phyloP scores from a whole-genome alignment of 2,888 invertebrate species.

The Sarcophaga rosellei region DNA sequence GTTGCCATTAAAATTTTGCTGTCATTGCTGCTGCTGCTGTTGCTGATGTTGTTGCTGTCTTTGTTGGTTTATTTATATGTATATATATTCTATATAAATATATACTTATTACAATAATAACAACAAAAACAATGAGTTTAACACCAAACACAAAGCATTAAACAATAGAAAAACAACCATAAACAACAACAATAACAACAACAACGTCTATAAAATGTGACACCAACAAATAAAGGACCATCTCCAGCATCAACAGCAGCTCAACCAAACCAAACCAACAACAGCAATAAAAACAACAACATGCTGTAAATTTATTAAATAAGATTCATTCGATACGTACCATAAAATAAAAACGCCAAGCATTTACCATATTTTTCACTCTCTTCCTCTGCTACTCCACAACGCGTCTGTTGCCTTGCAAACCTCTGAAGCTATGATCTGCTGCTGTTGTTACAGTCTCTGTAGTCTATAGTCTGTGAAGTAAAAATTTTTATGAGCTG shows the following conservation, averaged over 20 bases:
- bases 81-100: background rate
- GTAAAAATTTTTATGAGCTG: slow-evolving; percentile 27
- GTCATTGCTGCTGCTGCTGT: background rate
- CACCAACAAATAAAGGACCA: slow-evolving; percentile 2
- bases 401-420: background rate
- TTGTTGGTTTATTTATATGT: slow-evolving; percentile 33
- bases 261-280: background rate
- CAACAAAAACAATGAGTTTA: slow-evolving; percentile 30
- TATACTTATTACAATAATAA: slow-evolving; percentile 36
- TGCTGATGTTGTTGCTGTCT: slow-evolving; percentile 9
- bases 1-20: background rate
- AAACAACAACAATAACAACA: slow-evolving; percentile 4
- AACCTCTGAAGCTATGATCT: background rate
- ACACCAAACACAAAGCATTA: background rate
- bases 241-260: background rate
- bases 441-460: slow-evolving; percentile 9
- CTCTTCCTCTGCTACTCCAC: background rate
- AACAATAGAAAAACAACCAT: slow-evolving; percentile 4
- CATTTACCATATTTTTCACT: slow-evolving; percentile 9
- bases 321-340: slow-evolving; percentile 8
- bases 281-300: background rate
- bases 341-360: background rate
- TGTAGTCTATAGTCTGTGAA: background rate
- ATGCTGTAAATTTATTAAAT: slow-evolving; percentile 1
- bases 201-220: slow-evolving; percentile 25